Evolutionary conservation across 2,888 invertebrate genomes (phyloP).

Genomic region (Drosophila phalerata): DNA sequence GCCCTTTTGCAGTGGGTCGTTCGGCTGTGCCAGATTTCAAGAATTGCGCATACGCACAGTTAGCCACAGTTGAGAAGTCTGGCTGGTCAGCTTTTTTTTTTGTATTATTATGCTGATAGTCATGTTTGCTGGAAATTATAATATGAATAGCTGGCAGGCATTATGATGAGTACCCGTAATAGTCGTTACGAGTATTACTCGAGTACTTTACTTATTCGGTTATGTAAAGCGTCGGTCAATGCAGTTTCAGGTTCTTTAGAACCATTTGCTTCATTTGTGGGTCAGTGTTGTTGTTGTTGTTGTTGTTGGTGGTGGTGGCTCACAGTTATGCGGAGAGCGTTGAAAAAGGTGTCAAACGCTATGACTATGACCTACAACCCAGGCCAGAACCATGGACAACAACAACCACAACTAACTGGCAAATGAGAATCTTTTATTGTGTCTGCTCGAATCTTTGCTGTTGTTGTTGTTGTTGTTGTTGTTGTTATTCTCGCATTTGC

Average conservation of each 20-base stretch:
- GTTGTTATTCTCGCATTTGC: conserved; percentile 63
- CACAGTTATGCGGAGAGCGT: conserved; percentile 33
- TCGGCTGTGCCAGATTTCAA: conserved; percentile 32
- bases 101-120: neutral
- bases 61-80: conserved; percentile 29
- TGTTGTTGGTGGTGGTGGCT: conserved; percentile 9
- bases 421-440: conserved; percentile 53
- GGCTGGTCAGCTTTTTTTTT: conserved; percentile 5
- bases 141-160: conserved; percentile 21
- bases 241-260: conserved; percentile 25
- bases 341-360: conserved; percentile 67
- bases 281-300: conserved; percentile 34
- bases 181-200: conserved; percentile 26
- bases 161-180: conserved; percentile 28
- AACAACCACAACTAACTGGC: conserved; percentile 16
- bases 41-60: conserved; percentile 63
- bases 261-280: conserved; percentile 30
- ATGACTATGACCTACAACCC: conserved; percentile 64
- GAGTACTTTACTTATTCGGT: conserved; percentile 42
- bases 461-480: conserved; percentile 55
- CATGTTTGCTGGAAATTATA: conserved; percentile 16
- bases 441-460: conserved; percentile 51
- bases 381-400: neutral
- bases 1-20: conserved; percentile 8
- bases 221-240: conserved; percentile 43